Base-by-base conservation (phyloP, 2,888 invertebrate species). In the Calameuta filiformis region DNA sequence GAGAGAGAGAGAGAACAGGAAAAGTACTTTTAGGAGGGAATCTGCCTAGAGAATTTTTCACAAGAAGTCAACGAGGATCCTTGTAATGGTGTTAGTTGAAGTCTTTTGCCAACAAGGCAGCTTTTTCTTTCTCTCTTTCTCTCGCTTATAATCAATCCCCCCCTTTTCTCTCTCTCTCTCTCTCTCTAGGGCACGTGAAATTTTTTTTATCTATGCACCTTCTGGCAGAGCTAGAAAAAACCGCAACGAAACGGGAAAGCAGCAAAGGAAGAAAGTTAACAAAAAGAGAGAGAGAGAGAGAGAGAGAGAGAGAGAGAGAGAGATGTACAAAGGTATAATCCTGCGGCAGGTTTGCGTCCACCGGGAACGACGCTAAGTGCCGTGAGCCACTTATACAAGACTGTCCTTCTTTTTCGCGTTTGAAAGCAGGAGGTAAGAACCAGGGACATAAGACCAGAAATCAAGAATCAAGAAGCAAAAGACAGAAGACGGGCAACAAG, bases 401-500 rank as follows among this genome's bases (percentile, higher is more conserved):
- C 40, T 40, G 4, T 40, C 40, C 40, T 40, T 40, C 4, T 40
- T 4, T 40, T 15, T 15, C 15, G 15, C 40, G 40, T 15, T 15
- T 15, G 40, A 40, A 40, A 40, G 40, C 40, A 40, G 15, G 40
- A 40, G 15, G 15, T 40, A 40, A 15, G 40, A 40, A 40, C 15
- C 40, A 40, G 40, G 15, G 15, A 37, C 37, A 37, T 12, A 37
- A 12, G 4, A 40, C 40, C 40, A 35, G 31, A 11, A 33, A 33
- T 33, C 4, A 33, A 33, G 33, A 35, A 34, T 33, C 33, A 34
- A 11, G 73, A 82, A 79, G 74, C 78, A 78, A 79, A 76, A 82
- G 84, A 80, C 83, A 78, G 82, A 81, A 83, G 77, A 79, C 79
- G 80, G 79, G 78, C 82, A 84, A 83, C 84, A 87, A 85, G 85